Percentiles rank a stretch among this genome's conserved stretches.
Evolutionary conservation across 2,888 invertebrate genomes (phyloP).

Genomic region (Chymomyza caudatula): DNA sequence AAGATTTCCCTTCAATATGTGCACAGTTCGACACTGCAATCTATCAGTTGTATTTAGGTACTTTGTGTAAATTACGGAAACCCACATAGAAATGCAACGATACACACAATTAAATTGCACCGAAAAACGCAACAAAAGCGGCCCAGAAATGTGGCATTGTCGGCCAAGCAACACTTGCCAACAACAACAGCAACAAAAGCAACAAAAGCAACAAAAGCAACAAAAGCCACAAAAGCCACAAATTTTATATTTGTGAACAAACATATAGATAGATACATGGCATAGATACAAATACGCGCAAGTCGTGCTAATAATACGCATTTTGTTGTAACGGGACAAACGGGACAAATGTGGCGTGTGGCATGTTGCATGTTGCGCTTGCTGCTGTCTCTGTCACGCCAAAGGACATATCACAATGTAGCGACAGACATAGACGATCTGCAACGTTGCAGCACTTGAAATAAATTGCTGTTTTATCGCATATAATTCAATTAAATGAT

Average conservation of each 20-base stretch:
- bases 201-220: background rate
- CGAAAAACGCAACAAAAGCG: constrained; percentile 3
- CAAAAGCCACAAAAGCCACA: background rate
- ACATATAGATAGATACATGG: constrained; percentile 22
- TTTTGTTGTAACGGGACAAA: constrained; percentile 55
- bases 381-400: constrained; percentile 47
- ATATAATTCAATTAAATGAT: constrained; percentile 61
- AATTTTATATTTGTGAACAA: background rate
- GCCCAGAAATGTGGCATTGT: background rate
- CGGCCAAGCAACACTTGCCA: background rate
- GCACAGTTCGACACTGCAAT: background rate
- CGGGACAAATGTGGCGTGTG: constrained; percentile 49
- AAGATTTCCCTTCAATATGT: background rate
- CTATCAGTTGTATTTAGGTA: background rate
- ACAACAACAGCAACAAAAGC: constrained; percentile 10
- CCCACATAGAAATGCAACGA: background rate
- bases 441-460: constrained; percentile 25
- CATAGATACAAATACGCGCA: constrained; percentile 42
- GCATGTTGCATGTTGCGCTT: constrained; percentile 3
- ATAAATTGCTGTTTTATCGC: constrained; percentile 61
- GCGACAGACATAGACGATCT: constrained; percentile 16
- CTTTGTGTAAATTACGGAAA: background rate
- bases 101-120: constrained; percentile 8
- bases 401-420: constrained; percentile 42
- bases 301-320: constrained; percentile 53